Conservation (phyloP, 2,797 vertebrate genomes). For the Phoebastria nigripes region DNA sequence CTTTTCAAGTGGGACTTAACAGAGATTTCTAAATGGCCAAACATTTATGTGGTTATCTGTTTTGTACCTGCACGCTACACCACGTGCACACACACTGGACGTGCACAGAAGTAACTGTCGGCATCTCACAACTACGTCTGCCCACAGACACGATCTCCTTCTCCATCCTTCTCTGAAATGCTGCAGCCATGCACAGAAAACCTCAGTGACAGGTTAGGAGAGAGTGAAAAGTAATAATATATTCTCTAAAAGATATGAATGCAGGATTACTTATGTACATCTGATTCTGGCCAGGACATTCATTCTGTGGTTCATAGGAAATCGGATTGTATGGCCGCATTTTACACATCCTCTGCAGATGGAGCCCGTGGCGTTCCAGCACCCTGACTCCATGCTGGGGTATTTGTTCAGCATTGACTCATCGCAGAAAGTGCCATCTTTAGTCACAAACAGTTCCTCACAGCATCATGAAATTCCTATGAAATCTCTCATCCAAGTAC, state of each 20-base stretch:
- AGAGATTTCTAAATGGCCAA: neutral
- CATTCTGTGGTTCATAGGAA: fast-evolving
- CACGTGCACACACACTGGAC: neutral
- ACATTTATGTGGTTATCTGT: neutral
- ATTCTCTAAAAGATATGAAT: neutral
- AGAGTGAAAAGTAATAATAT: neutral
- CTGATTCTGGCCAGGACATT: neutral
- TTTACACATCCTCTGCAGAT: neutral
- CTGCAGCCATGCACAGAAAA: neutral
- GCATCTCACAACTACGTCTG: neutral
- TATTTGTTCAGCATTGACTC: neutral
- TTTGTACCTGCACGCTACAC: fast-evolving
- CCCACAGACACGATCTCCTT: neutral
- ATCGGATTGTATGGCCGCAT: fast-evolving
- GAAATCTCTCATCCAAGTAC: neutral
- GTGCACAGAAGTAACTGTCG: fast-evolving
- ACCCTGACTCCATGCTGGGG: neutral
- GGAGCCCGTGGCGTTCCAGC: neutral
- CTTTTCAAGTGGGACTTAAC: neutral
- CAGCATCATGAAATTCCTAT: neutral
- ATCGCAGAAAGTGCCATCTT: neutral
- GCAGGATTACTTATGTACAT: neutral
- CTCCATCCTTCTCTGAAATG: neutral
- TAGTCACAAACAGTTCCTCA: neutral
- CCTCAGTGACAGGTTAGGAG: neutral